Base-by-base conservation (phyloP, 53 echinoderm and acorn worm species). In the Astropecten irregularis region DNA sequence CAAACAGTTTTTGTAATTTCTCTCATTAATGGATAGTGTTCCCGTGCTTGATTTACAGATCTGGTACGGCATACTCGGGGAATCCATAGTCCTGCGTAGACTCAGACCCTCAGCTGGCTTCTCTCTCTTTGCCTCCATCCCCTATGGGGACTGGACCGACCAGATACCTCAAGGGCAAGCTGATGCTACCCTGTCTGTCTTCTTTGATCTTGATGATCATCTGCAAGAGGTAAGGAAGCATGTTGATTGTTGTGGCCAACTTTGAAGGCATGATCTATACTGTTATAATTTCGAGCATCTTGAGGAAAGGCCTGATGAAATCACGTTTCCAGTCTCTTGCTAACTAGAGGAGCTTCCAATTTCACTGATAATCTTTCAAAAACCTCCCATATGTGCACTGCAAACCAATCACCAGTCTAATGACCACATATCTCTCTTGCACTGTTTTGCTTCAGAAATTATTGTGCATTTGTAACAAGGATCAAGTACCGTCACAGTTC, bases 51-150 rank as follows among this genome's bases (percentile, higher is more conserved):
- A 1, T 39, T 1, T 1, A 11, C 36, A 91, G 91, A 40, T 91
- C 62, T 91, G 91, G 91, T 91, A 91, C 83, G 91, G 91, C 42
- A 33, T 74, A 15, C 50, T 67, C 48, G 88, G 88, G 14, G 64
- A 84, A 27, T 72, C 71, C 8, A 54, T 90, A 21, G 71, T 81
- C 11, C 23, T 90, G 35, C 31, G 72, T 21, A 69, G 47, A 34
- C 48, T 90, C 22, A 71, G 68, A 22, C 90, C 90, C 2, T 82
- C 86, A 32, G 44, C 64, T 6, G 86, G 90, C 19, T 90, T 64
- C 82, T 69, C 40, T 25, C 46, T 84, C 34, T 23, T 47, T 4
- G 53, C 20, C 40, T 38, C 39, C 21, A 34, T 28, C 14, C 37
- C 28, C 28, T 3, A 9, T 32, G 37, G 25, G 26, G 22, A 37